These are phyloP conservation scores for Leptodactylus fallax DNA, from an alignment of 2,797 vertebrate genomes.

Conservation along the genomic window DNA sequence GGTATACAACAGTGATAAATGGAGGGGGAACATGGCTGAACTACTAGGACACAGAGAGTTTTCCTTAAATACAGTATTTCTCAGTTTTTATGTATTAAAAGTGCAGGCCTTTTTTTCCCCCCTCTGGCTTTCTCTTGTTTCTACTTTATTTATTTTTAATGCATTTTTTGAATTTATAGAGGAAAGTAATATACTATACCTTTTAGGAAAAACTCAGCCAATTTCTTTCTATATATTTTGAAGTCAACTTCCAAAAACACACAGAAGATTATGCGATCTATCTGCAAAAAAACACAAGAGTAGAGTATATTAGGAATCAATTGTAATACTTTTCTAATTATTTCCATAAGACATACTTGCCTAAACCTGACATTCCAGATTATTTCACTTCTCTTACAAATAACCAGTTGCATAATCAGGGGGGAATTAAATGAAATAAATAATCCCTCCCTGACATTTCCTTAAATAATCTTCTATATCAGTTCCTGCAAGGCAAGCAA, in stretches of 20 bases:
- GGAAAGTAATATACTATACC: conserved; percentile 76
- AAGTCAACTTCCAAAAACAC: conserved; percentile 97
- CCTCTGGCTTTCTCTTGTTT: too few species aligned
- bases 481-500: conserved; percentile 35
- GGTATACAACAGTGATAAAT: too few species aligned
- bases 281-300: conserved; percentile 76
- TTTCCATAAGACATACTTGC: conserved; percentile 48
- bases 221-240: conserved; percentile 97
- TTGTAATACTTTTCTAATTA: conserved; percentile 64
- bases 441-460: conserved; percentile 35
- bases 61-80: too few species aligned
- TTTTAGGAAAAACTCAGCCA: conserved; percentile 87
- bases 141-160: too few species aligned
- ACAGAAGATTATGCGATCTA: conserved; percentile 96
- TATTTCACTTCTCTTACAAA: conserved; percentile 27
- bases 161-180: too few species aligned
- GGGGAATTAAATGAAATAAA: conserved; percentile 51
- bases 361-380: conserved; percentile 68
- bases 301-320: conserved; percentile 1
- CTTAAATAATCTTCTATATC: conserved; percentile 32
- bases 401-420: conserved; percentile 34
- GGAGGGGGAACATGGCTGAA: too few species aligned
- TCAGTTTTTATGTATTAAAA: too few species aligned
- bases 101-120: too few species aligned
- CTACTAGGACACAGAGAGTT: too few species aligned